phyloP scores from a whole-genome alignment of 1,140 invertebrate genomes.

The Microplitis mediator region DNA sequence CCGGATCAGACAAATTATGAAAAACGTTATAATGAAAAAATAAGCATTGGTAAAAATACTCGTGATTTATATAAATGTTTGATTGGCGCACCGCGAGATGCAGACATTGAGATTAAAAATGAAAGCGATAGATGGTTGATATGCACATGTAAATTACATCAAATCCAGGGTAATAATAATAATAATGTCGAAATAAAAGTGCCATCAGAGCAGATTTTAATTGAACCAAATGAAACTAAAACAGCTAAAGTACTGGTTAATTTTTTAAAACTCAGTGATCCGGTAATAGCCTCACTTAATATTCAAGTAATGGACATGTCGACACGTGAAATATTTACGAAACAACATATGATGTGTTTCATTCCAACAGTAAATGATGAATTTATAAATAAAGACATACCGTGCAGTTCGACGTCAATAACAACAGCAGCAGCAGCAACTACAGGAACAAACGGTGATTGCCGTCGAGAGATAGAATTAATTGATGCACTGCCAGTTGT shows the following conservation, averaged over 20 bases:
- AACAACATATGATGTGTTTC: constrained; percentile 55
- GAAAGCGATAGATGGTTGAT: constrained; percentile 52
- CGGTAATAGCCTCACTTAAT: constrained; percentile 45
- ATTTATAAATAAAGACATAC: constrained; percentile 38
- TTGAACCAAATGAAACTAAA: constrained; percentile 47
- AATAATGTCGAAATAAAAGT: constrained; percentile 46
- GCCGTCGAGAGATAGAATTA: constrained; percentile 40
- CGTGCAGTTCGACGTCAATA: no score
- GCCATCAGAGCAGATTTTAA: constrained; percentile 43
- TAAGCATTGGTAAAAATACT: constrained; percentile 42
- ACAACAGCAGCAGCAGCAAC: background rate
- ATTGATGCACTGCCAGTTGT: constrained; percentile 46
- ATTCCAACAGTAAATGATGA: constrained; percentile 32
- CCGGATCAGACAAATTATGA: background rate
- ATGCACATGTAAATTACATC: constrained; percentile 39
- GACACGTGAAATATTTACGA: constrained; percentile 44
- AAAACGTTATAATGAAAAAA: constrained; percentile 23
- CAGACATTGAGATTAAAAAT: constrained; percentile 50
- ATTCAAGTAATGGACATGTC: constrained; percentile 52
- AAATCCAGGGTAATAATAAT: constrained; percentile 47
- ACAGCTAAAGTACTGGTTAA: constrained; percentile 44
- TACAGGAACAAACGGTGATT: constrained; percentile 34
- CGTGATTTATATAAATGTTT: constrained; percentile 50
- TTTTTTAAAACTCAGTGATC: constrained; percentile 46
- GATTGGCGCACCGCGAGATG: constrained; percentile 44